These are phyloP conservation scores for Morone saxatilis DNA, from an alignment of 2,113 vertebrate species.

Conservation along the genomic window DNA sequence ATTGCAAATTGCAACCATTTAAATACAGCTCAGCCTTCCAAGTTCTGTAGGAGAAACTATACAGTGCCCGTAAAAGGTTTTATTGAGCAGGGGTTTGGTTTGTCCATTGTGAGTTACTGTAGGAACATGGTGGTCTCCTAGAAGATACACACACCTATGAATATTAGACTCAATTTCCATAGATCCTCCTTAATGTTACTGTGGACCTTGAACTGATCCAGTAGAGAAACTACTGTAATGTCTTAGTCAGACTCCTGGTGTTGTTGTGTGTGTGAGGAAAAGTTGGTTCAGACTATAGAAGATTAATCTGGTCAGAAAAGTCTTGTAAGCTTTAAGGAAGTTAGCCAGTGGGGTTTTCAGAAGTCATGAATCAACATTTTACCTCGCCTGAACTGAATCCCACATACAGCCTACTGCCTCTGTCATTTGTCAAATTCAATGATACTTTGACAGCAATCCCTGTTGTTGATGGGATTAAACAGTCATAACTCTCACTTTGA, in stretches of 20 bases:
- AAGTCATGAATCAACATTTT: conserved; percentile 73
- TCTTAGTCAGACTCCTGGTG: conserved; percentile 22
- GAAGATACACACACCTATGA: too few relatives aligned
- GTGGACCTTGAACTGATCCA: not conserved
- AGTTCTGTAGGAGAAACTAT: too few relatives aligned
- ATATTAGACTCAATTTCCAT: too few relatives aligned
- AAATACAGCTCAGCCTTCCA: too few relatives aligned
- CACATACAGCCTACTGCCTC: conserved; percentile 23
- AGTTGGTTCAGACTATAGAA: conserved; percentile 41
- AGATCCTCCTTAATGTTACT: too few relatives aligned
- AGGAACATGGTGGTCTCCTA: too few relatives aligned
- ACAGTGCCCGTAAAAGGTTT: too few relatives aligned
- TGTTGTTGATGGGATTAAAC: conserved; percentile 75
- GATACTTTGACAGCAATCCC: conserved; percentile 69
- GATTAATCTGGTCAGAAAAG: conserved; percentile 65
- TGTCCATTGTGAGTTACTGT: too few relatives aligned
- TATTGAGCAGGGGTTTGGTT: too few relatives aligned
- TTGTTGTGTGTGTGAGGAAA: conserved; percentile 48
- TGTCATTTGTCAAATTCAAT: conserved; percentile 64
- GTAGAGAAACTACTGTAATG: conserved; percentile 19
- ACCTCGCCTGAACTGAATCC: conserved; percentile 42
- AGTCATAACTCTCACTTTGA: conserved; percentile 54
- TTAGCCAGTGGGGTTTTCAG: conserved; percentile 45
- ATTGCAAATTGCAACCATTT: too few relatives aligned
- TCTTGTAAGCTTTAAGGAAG: conserved; percentile 54